Conservation (phyloP, 2,797 vertebrate species). For the Antrozous pallidus region DNA sequence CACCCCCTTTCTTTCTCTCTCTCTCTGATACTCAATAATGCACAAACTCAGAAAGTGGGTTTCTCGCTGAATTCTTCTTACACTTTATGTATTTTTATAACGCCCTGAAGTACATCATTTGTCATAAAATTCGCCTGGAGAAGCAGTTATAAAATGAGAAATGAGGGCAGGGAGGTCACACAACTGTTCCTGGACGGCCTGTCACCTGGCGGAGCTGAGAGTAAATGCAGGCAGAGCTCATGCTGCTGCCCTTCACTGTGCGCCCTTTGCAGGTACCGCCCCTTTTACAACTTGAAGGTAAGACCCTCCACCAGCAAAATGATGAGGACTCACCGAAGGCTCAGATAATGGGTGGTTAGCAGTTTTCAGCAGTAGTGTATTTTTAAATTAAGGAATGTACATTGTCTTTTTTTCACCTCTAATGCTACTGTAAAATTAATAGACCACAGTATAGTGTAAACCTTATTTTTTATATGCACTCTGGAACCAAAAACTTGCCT, state of each 20-base stretch:
- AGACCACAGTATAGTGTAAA: neutral
- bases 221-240: neutral
- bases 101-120: neutral
- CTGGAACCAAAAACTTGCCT: neutral
- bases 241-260: neutral
- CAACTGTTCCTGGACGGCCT: neutral
- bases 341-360: neutral
- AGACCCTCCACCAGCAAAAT: neutral
- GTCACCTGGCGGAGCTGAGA: neutral
- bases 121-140: neutral
- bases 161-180: neutral
- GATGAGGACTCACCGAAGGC: neutral
- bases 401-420: neutral
- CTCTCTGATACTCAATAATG: neutral
- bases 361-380: neutral
- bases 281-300: neutral
- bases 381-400: neutral
- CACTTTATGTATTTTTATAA: neutral
- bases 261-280: neutral
- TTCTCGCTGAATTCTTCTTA: conserved; percentile 24
- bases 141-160: conserved; percentile 47
- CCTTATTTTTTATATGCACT: neutral
- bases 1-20: no score
- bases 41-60: neutral
- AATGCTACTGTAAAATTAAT: neutral